A percentile compares a stretch with the other conserved stretches of the same genome.
Conservation (phyloP, 2,888 invertebrate species). For the Leptinotarsa juncta region DNA sequence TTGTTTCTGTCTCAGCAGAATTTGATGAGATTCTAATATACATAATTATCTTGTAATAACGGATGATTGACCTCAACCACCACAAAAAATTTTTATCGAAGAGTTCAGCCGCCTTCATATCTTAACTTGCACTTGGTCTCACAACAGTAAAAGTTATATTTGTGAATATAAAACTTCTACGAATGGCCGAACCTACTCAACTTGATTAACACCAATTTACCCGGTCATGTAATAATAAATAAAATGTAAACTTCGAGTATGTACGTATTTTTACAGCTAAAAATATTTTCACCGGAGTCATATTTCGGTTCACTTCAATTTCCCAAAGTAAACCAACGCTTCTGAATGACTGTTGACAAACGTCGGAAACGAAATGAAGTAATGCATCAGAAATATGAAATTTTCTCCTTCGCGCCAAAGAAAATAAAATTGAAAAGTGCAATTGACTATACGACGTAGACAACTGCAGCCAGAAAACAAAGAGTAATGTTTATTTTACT, state of each 20-base stretch:
- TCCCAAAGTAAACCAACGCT: slow-evolving; percentile 54
- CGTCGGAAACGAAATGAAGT: slow-evolving; percentile 33
- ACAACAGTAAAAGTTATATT: slow-evolving; percentile 33
- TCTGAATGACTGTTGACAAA: slow-evolving; percentile 37
- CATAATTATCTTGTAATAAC: too few relatives aligned
- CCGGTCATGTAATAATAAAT: slow-evolving; percentile 25
- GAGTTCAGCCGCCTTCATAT: too few relatives aligned
- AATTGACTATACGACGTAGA: slow-evolving; percentile 12
- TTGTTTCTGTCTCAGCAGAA: too few relatives aligned
- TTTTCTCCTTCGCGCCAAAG: neutral
- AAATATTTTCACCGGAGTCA: slow-evolving; percentile 34
- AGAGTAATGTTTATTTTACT: slow-evolving; percentile 9
- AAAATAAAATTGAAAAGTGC: slow-evolving; percentile 9
- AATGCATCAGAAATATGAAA: slow-evolving; percentile 24
- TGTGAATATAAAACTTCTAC: slow-evolving; percentile 33
- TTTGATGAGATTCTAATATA: too few relatives aligned
- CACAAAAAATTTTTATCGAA: too few relatives aligned
- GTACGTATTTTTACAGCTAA: slow-evolving; percentile 36
- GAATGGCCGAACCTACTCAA: slow-evolving; percentile 32
- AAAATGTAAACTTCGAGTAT: slow-evolving; percentile 32
- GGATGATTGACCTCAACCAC: too few relatives aligned
- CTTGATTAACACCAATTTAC: slow-evolving; percentile 35
- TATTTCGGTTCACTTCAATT: slow-evolving; percentile 50
- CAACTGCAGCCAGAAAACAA: slow-evolving; percentile 1
- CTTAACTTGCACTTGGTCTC: neutral